Evolutionary conservation across 30 jellyfish, hydroid and myxozoan genomes (phyloP), one percentile per base, ranked within the genome.

Genomic region (Hydra vulgaris): DNA sequence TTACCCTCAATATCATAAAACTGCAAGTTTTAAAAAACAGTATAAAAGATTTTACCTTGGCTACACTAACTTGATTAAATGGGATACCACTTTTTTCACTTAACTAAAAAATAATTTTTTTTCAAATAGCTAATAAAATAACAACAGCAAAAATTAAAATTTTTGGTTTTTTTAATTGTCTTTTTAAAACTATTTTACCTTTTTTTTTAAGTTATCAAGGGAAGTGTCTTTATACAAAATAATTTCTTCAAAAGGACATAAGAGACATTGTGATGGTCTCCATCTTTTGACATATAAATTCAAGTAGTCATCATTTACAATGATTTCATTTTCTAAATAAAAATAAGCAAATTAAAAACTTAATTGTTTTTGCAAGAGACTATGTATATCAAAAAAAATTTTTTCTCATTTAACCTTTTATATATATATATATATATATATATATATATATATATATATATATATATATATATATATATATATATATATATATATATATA

Each of bases 231-330:
- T 79, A 23, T 52, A 78, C 21, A 91, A 22, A 52, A 86, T 72
- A 66, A 87, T 87, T 77, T 91, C 98, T 71, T 81, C 91, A 68
- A 91, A 82, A 0, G 82, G 79, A 27, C 81, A 89, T 0, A 91
- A 15, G 0, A 26, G 53, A 73, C 72, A 81, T 27, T 66, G 72
- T 0, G 95, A 83, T 17, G 95, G 96, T 21, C 82, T 74, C 98
- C 98, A 91, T 18, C 96, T 80, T 25, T 71, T 66, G 4, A 72
- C 89, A 74, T 82, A 91, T 0, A 91, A 40, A 27, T 89, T 86
- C 20, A 86, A 76, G 24, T 68, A 55, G 17, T 82, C 93, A n/a
- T 79, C 83, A 75, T 71, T 53, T 23, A 74, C 71, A 18, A 80
- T 69, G 16, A 70, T 88, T 17, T 70, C 84, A 7, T 23, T 72